Conservation (phyloP, 1,140 invertebrate genomes). For the Trachymyrmex septentrionalis region DNA sequence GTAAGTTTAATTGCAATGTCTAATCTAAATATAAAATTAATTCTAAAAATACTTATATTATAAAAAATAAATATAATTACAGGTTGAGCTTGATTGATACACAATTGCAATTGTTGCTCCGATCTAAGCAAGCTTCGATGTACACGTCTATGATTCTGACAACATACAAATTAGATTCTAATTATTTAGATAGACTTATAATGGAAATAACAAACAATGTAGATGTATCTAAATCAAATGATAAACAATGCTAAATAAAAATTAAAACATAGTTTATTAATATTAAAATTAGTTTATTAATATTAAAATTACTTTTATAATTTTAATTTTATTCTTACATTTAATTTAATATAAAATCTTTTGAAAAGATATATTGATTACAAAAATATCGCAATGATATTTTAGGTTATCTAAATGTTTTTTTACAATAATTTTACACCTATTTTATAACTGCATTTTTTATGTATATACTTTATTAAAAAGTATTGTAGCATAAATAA, state of each 20-base stretch:
- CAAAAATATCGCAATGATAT: not conserved
- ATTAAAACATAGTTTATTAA: not conserved
- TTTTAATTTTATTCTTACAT: conserved; percentile 25
- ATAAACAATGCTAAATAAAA: conserved; percentile 39
- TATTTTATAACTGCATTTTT: not conserved
- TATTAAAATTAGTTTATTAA: conserved; percentile 23
- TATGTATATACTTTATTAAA: conserved; percentile 14
- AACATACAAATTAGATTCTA: conserved; percentile 84
- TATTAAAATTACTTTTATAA: conserved; percentile 16
- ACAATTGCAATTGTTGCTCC: conserved; percentile 77
- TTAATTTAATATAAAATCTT: conserved; percentile 9
- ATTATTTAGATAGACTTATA: conserved; percentile 83
- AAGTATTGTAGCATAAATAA: conserved; percentile 5
- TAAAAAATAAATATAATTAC: conserved; percentile 54
- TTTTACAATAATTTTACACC: conserved; percentile 19
- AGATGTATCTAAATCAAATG: conserved; percentile 19
- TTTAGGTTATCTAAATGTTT: not conserved
- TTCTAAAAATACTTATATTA: conserved; percentile 27
- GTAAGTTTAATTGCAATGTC: conserved; percentile 78
- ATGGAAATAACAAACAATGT: conserved; percentile 65
- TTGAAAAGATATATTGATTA: not conserved
- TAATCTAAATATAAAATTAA: conserved; percentile 18
- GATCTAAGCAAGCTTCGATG: conserved; percentile 79
- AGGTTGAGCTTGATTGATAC: conserved; percentile 84
- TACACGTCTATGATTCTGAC: conserved; percentile 85